A percentile compares a stretch with the other conserved stretches of the same genome.
Conservation (phyloP, 2,888 invertebrate genomes). For the Aphrophora alni region DNA sequence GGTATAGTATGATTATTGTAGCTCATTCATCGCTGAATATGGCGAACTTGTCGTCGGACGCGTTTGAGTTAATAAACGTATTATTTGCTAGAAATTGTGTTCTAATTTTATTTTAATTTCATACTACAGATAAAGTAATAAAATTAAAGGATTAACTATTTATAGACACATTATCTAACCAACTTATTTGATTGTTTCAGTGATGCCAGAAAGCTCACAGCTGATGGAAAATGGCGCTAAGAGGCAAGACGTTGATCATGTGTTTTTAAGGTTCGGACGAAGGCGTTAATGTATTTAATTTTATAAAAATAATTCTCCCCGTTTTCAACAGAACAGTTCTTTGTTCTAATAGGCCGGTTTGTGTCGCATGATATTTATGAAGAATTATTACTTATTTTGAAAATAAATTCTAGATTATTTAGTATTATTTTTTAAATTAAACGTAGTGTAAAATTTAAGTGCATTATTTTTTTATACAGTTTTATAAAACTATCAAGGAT, state of each 20-base stretch:
- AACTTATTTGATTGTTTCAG: slow-evolving; percentile 55
- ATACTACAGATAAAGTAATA: no score
- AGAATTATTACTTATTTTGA: not conserved
- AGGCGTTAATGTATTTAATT: slow-evolving; percentile 56
- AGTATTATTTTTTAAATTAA: not conserved
- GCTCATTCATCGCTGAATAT: no score
- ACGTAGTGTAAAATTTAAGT: no score
- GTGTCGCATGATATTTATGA: not conserved
- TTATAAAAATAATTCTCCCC: not conserved
- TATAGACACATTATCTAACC: no score
- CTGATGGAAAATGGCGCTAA: slow-evolving; percentile 72
- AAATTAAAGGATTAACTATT: no score
- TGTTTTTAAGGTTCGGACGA: slow-evolving; percentile 87
- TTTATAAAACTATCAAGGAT: no score
- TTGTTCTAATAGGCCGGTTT: not conserved
- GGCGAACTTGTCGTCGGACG: no score
- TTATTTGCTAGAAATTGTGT: no score
- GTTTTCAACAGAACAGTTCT: not conserved
- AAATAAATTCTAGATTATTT: not conserved
- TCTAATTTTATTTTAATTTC: no score
- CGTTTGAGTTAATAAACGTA: no score
- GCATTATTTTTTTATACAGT: no score
- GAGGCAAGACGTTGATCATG: slow-evolving; percentile 88
- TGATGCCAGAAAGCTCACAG: slow-evolving; percentile 55
- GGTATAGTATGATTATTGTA: no score